Evolutionary conservation across 1,140 invertebrate genomes (phyloP).

Genomic region (Drosophila dunni): DNA sequence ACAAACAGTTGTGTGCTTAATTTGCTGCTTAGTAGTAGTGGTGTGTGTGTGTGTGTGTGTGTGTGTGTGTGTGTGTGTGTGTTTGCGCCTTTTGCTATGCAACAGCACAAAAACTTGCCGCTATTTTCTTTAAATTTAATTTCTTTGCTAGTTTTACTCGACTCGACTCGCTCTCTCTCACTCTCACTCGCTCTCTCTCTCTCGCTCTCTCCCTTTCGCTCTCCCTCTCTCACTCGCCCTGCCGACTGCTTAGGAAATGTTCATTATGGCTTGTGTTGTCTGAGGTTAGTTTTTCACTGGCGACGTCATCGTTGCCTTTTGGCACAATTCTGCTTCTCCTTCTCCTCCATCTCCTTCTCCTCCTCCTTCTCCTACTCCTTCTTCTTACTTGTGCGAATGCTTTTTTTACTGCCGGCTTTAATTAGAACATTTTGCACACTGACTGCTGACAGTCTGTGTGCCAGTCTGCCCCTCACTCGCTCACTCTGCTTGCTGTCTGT

Average conservation of each 20-base stretch:
- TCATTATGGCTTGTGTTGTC: slow-evolving; percentile 82
- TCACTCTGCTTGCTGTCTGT: not conserved
- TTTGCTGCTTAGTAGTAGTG: slow-evolving; percentile 43
- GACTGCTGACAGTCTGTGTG: slow-evolving; percentile 45
- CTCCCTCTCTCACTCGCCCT: not conserved
- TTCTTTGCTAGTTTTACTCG: slow-evolving; percentile 74
- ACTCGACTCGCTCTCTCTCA: not conserved
- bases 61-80: slow-evolving; percentile 7
- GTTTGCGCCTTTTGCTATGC: slow-evolving; percentile 57
- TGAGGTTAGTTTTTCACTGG: slow-evolving; percentile 81
- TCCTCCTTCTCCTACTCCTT: slow-evolving; percentile 26
- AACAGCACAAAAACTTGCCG: slow-evolving; percentile 38
- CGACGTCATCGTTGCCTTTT: slow-evolving; percentile 67
- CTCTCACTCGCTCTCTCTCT: not conserved
- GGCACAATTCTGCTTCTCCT: slow-evolving; percentile 69
- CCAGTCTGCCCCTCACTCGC: slow-evolving; percentile 8
- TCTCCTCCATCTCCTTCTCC: no score
- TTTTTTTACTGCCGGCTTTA: slow-evolving; percentile 77
- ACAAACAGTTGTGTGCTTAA: slow-evolving; percentile 50
- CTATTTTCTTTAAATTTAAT: slow-evolving; percentile 78
- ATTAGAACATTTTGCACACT: slow-evolving; percentile 80
- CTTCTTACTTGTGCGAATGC: slow-evolving; percentile 24
- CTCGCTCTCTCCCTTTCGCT: not conserved
- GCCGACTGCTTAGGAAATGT: slow-evolving; percentile 72
- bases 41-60: slow-evolving; percentile 13